Evolutionary conservation across 2,113 vertebrate genomes (phyloP), one percentile per base, ranked within the genome.

Genomic region (Leucosticte australis): DNA sequence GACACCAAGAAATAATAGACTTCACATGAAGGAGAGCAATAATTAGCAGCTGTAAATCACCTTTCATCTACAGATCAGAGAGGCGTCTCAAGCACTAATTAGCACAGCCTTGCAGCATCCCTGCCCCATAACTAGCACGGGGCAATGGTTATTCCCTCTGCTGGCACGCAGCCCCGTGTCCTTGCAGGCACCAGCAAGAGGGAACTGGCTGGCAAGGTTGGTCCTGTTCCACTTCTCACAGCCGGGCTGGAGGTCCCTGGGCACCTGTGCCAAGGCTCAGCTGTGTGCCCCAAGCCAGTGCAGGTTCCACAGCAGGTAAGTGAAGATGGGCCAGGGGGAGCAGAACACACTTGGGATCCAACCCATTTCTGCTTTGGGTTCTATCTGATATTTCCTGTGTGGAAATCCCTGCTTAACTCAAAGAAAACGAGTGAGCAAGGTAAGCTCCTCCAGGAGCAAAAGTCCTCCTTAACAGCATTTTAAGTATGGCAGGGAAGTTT

Each of bases 41-140:
- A 90, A 95, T 96, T 96, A 90, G 83, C 92, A 81, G 85, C 79
- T 86, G 71, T 90, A 93, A 93, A 92, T 44, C 85, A 78, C 83
- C 93, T 96, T 96, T 96, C 94, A 95, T 97, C 94, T 96, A 30
- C 56, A 93, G 94, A 96, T 95, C 93, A 95, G 59, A 96, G 87
- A 79, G 60, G 82, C 15, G 13, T 95, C 95, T 70, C 88, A 74
- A 90, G 70, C 85, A 31, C 41, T 94, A 87, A 90, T 95, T 83
- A 86, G 81, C 3, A 0, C 24, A 67, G 64, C 59, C 87, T 87
- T 69, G 84, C 85, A 86, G 87, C 79, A 95, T 87, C 87, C 52
- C 50, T 92, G 63, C 39, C 93, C 87, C 94, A n/a, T 89, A 68
- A 71, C 64, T 31, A 74, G 92, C 0, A 0, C 2, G 0, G 74